A percentile compares a stretch with the other conserved stretches of the same genome.
Conservation (phyloP, 2,888 invertebrate species). For the Microctonus brassicae region DNA sequence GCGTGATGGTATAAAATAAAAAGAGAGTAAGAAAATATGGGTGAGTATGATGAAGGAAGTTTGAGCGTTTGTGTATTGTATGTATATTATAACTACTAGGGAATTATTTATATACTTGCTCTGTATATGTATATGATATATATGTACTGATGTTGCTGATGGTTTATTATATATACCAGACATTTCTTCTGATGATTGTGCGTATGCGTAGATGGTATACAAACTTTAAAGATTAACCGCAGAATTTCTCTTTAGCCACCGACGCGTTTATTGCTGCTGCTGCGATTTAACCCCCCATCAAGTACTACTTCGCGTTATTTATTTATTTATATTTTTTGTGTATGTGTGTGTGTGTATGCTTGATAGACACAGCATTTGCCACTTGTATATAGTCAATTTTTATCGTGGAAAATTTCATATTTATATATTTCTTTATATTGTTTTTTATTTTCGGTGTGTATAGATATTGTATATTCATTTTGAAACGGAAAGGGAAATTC, state of each 20-base stretch:
- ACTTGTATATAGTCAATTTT: neutral
- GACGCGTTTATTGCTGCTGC: slow-evolving; percentile 20
- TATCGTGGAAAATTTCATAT: neutral
- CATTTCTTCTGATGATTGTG: slow-evolving; percentile 5
- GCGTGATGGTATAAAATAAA: no score
- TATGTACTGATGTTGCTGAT: neutral
- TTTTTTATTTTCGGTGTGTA: slow-evolving; percentile 3
- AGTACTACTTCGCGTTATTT: neutral
- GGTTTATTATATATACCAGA: neutral
- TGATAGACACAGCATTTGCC: neutral
- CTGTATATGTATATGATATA: no score
- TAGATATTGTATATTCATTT: neutral
- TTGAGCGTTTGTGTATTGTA: no score
- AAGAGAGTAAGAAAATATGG: no score
- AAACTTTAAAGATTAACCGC: slow-evolving; percentile 41
- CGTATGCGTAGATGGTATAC: slow-evolving; percentile 6
- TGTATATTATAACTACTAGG: no score
- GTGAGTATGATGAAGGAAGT: no score
- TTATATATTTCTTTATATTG: neutral
- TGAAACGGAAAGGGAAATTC: slow-evolving; percentile 20
- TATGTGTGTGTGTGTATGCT: no score
- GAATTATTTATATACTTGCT: no score
- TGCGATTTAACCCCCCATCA: slow-evolving; percentile 19
- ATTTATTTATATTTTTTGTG: neutral
- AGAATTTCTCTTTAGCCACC: slow-evolving; percentile 47